Percentiles rank a stretch among this genome's conserved stretches.
These are phyloP conservation scores for Conistra vaccinii DNA, from an alignment of 2,888 invertebrate species.

Conservation along the genomic window DNA sequence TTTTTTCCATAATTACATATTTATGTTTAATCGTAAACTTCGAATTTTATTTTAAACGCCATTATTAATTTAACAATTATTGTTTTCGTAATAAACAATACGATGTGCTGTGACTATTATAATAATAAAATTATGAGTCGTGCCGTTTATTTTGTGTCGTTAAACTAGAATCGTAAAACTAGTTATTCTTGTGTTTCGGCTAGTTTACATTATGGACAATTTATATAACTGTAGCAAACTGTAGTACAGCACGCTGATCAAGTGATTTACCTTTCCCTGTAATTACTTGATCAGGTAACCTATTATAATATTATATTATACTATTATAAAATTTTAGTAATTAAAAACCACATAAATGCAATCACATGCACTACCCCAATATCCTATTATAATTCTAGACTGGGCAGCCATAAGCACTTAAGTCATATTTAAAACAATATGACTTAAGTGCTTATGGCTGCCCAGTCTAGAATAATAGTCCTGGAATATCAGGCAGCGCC, in stretches of 20 bases:
- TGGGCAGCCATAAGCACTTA: too few species aligned
- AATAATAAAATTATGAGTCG: slow-evolving; percentile 42
- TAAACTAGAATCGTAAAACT: slow-evolving; percentile 40
- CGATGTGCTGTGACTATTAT: slow-evolving; percentile 41
- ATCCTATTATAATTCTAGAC: too few species aligned
- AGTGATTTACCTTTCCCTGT: background rate
- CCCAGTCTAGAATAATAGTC: too few species aligned
- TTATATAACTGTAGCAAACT: too few species aligned
- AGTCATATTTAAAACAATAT: too few species aligned
- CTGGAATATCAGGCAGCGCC: too few species aligned
- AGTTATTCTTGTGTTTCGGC: slow-evolving; percentile 18
- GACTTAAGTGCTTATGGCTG: too few species aligned
- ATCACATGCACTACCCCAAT: too few species aligned
- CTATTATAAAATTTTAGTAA: background rate
- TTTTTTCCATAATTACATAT: slow-evolving; percentile 65
- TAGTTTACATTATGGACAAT: slow-evolving; percentile 7
- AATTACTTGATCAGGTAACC: background rate
- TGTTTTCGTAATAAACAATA: slow-evolving; percentile 62
- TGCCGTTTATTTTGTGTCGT: slow-evolving; percentile 39
- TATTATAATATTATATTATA: too few species aligned
- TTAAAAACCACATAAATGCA: background rate
- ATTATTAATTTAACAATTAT: slow-evolving; percentile 66
- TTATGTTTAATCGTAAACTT: slow-evolving; percentile 64
- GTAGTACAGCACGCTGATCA: background rate
- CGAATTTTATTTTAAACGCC: slow-evolving; percentile 61